Base-by-base conservation (phyloP, 2,113 vertebrate genomes). In the Natator depressus region DNA sequence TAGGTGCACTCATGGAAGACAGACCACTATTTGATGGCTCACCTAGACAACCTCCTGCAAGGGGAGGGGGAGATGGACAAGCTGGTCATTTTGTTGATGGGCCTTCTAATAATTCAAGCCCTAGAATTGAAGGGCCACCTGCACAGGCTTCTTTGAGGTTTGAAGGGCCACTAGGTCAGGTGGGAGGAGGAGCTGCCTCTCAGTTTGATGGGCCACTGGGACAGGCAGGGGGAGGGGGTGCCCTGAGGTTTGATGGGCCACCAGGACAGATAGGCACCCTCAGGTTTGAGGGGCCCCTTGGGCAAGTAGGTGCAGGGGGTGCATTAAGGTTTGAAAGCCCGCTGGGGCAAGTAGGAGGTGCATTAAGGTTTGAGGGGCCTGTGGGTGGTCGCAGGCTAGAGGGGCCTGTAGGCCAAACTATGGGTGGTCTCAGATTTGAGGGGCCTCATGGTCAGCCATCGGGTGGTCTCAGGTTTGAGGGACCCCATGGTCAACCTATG, bases 331-430 rank as follows among this genome's bases (percentile, higher is more conserved):
- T 98, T 89, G 98, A 98, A 91, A 98, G 98, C 57, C 97, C 98
- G 4, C 93, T 97, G 3, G 98, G 98, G 11, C 97, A 98, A 24
- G 97, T 98, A 90, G 95, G 97, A 85, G 97, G 98, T 50, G 97
- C 98, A 1, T 98, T 99, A 35, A 95, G 98, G 22, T 99, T 99
- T 86, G 99, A 99, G 4, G 98, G 98, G 8, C 98, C 97, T 3
- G 97, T 98, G 9, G 98, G 98, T 69, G 98, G 98, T 55, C 97
- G 99, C 84, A 99, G 99, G 92, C 99, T 99, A 94, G 99, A 99
- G 87, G 97, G 98, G 75, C 98, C 98, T 16, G 97, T 98, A 65
- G 97, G 98, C 59, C 99, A 99, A 88, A 97, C 98, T 89, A 95
- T 98, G 25, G 98, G 98, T 27, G 98, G 98, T 46, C 94, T 98